These are phyloP conservation scores for Eptesicus fuscus DNA, from an alignment of 2,113 vertebrate genomes.

Conservation along the genomic window DNA sequence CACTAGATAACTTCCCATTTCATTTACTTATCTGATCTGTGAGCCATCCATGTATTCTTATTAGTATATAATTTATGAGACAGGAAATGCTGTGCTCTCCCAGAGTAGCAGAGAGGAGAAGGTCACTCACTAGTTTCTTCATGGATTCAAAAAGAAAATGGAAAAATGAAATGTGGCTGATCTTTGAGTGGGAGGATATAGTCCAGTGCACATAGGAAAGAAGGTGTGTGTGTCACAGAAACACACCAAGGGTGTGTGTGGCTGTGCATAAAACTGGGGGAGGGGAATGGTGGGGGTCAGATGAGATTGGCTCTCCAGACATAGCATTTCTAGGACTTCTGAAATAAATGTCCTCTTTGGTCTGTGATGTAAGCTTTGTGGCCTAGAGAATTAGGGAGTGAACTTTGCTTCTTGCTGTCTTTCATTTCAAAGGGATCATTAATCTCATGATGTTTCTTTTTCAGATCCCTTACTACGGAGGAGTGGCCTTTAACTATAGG, in stretches of 20 bases:
- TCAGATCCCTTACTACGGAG: not conserved
- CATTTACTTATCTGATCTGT: constrained; percentile 31
- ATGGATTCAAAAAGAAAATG: constrained; percentile 22
- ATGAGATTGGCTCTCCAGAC: not conserved
- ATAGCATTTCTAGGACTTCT: constrained; percentile 21
- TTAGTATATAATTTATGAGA: constrained; percentile 37
- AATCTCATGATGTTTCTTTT: not conserved
- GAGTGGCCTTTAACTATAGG: not conserved
- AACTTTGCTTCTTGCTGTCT: constrained; percentile 1
- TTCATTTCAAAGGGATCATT: constrained; percentile 31
- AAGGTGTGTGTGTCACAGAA: not conserved
- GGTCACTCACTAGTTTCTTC: constrained; percentile 39
- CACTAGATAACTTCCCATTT: constrained; percentile 30
- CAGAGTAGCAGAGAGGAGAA: not conserved
- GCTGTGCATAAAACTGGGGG: constrained; percentile 1
- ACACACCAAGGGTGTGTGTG: not conserved
- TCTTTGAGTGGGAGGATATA: not conserved
- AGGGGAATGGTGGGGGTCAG: not conserved
- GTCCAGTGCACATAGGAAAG: not conserved
- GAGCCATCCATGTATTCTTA: not conserved
- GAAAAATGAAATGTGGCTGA: not conserved
- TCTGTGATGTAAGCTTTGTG: constrained; percentile 18
- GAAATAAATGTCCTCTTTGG: not conserved
- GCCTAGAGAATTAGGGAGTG: not conserved
- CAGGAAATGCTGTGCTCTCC: constrained; percentile 38